Conservation (phyloP, 2,113 vertebrate genomes). For the Rhabdornis inornatus region DNA sequence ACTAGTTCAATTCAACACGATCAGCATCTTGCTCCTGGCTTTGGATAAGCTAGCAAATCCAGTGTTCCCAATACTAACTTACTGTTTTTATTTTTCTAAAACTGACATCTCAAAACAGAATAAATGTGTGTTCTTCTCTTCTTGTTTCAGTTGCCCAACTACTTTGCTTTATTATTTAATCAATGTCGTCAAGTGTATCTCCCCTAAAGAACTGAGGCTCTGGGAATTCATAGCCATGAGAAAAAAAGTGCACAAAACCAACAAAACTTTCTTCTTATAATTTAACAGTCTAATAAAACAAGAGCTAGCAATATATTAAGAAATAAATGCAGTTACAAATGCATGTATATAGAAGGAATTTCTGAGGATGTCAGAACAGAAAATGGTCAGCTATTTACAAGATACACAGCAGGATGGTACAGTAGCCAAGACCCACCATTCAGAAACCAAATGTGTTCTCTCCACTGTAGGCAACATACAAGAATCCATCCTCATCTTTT, state of each 20-base stretch:
- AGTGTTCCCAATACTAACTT: conserved; percentile 66
- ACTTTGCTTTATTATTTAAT: conserved; percentile 74
- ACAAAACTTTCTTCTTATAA: conserved; percentile 69
- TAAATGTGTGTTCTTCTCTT: conserved; percentile 50
- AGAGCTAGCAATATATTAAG: conserved; percentile 77
- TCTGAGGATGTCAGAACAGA: conserved; percentile 59
- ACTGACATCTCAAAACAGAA: conserved; percentile 65
- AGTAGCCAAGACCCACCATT: conserved; percentile 62
- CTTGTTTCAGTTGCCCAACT: conserved; percentile 77
- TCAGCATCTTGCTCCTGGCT: conserved; percentile 56
- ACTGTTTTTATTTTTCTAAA: conserved; percentile 64
- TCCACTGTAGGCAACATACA: conserved; percentile 97
- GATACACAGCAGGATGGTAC: conserved; percentile 68
- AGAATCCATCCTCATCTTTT: conserved; percentile 96
- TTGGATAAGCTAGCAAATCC: conserved; percentile 64
- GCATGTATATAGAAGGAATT: conserved; percentile 65
- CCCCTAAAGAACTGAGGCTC: conserved; percentile 50
- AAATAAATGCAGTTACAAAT: conserved; percentile 80
- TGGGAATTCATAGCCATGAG: conserved; percentile 67
- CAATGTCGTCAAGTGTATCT: conserved; percentile 54
- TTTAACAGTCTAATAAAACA: conserved; percentile 76
- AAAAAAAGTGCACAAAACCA: conserved; percentile 59
- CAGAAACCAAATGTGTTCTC: conserved; percentile 94
- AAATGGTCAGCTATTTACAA: conserved; percentile 76
- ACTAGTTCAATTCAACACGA: conserved; percentile 65